phyloP scores from a whole-genome alignment of 2,888 invertebrate genomes.

The Sphinx pinastri region DNA sequence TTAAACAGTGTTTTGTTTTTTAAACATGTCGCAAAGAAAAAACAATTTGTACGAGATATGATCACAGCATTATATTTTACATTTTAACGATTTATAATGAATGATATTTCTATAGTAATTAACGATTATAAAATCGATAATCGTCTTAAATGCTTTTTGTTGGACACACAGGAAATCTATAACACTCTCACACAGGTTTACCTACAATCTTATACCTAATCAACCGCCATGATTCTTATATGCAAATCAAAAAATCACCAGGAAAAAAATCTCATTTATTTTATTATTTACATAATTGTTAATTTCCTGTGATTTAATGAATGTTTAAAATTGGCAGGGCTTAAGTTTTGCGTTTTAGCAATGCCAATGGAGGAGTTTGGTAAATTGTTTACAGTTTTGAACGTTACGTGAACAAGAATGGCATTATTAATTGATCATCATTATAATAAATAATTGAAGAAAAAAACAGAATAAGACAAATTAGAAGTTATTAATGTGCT shows the following conservation, averaged over 20 bases:
- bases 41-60: too few relatives aligned
- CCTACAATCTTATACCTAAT: neutral
- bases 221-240: slow-evolving; percentile 39
- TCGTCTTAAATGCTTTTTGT: slow-evolving; percentile 22
- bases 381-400: neutral
- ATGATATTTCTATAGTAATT: neutral
- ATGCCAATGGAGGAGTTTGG: neutral
- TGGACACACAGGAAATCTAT: slow-evolving; percentile 41
- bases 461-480: too few relatives aligned
- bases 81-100: neutral
- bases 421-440: too few relatives aligned
- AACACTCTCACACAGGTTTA: slow-evolving; percentile 29
- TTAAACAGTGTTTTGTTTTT: neutral
- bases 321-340: slow-evolving; percentile 14
- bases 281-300: slow-evolving; percentile 37
- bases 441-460: too few relatives aligned
- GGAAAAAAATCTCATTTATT: slow-evolving; percentile 49
- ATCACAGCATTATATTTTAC: neutral
- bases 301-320: slow-evolving; percentile 34
- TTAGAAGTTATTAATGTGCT: too few relatives aligned
- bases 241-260: slow-evolving; percentile 41
- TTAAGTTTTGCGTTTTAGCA: neutral
- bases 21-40: slow-evolving; percentile 8
- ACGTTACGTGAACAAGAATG: too few relatives aligned
- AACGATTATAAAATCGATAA: neutral